Evolutionary conservation across 2,888 invertebrate genomes (phyloP).

Genomic region (Limnephilus rhombicus): DNA sequence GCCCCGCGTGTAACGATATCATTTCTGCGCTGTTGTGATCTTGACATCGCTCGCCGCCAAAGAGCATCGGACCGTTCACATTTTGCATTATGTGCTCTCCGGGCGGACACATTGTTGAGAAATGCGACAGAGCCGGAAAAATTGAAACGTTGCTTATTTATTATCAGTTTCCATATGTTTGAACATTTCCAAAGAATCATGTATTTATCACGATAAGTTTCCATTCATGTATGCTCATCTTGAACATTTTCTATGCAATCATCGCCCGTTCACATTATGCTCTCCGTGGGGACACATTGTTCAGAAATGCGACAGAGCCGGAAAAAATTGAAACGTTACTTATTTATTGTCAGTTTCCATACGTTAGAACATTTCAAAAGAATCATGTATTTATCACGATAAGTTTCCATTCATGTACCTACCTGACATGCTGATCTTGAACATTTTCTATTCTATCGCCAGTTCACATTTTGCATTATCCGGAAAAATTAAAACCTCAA

Average conservation of each 20-base stretch:
- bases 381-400: too few species aligned
- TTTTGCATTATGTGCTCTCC: constrained; percentile 11
- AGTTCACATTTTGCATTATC: too few species aligned
- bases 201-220: background rate
- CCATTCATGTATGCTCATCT: background rate
- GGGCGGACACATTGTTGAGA: background rate
- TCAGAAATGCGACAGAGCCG: background rate
- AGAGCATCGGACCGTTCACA: background rate
- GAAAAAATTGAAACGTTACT: background rate
- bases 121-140: background rate
- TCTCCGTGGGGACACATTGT: background rate
- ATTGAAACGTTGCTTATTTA: background rate
- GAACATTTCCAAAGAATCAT: background rate
- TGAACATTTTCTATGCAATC: background rate
- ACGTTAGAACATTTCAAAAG: background rate
- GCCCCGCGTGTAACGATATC: constrained; percentile 30
- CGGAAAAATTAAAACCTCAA: too few species aligned
- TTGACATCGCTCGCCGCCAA: constrained; percentile 17
- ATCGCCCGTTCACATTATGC: background rate
- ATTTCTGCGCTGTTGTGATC: constrained; percentile 35
- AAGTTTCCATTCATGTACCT: too few species aligned
- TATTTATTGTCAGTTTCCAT: background rate
- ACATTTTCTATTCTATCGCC: too few species aligned
- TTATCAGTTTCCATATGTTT: background rate
- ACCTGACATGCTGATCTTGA: too few species aligned